Base-by-base conservation (phyloP, 2,888 invertebrate species). In the Lacanobia oleracea region DNA sequence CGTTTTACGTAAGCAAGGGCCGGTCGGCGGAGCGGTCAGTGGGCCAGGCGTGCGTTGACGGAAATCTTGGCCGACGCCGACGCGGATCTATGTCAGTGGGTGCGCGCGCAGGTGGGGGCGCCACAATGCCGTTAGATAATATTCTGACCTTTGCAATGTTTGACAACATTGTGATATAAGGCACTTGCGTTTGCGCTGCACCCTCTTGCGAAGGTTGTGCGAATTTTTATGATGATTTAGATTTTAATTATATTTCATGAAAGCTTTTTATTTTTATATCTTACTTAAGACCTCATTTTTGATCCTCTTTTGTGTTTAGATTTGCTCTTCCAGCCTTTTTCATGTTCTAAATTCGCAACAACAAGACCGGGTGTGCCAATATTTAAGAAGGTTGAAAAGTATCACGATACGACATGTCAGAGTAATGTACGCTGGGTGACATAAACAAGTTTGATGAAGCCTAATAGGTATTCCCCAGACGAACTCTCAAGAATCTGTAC, bases 61-160 rank as follows among this genome's bases (percentile, higher is more conserved):
- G 91, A 90, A 91, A 88, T 84, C 84, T 78, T 81, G 71, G 65
- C 54, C 56, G 69, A 57, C 75, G 40, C 66, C 56, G 69, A 54
- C 75, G 43, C 66, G 71, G 73, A 93, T 89, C 88, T 92, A 88
- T 93, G 93, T 93, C 90, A 94, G 89, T 92, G 83, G 92, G 93
- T 87, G 87, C 72, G 75, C 77, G 80, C 77, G 72, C 86, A 87
- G 82, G 87, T 72, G 69, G 77, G 70, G 62, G 66, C 74, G 61
- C 81, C 72, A 91, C 90, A 89, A 90, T 86, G 71, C 83, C 88
- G 87, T 94, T 94, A 94, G 92, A 93, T 94, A 94, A 94, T 85
- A 85, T 80, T 84, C 33, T 92, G 94, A 94, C 94, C 94, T 94
- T 93, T 93, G 88, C 86, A 87, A 84, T 89, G 83, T 90, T 89